phyloP scores from a whole-genome alignment of 2,113 vertebrate species.

The Ammodytes dubius region DNA sequence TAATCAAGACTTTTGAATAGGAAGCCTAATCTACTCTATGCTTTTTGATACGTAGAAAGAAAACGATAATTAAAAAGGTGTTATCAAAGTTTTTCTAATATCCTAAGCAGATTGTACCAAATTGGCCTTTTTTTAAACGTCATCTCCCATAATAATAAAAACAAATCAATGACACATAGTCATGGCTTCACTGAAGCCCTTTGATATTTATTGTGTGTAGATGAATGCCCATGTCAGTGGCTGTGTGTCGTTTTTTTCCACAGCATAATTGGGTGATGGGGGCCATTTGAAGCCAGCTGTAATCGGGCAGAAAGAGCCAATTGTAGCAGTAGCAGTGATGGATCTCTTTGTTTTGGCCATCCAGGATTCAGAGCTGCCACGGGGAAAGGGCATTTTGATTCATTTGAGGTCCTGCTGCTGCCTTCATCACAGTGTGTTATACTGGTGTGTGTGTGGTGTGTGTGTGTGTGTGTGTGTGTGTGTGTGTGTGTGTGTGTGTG shows the following conservation, averaged over 20 bases:
- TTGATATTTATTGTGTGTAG: conserved; percentile 44
- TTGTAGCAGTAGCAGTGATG: conserved; percentile 66
- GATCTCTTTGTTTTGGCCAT: conserved; percentile 73
- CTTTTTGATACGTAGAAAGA: neutral
- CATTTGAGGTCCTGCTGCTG: conserved; percentile 48
- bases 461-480: too few species aligned
- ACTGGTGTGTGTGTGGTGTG: neutral
- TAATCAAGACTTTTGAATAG: conserved; percentile 45
- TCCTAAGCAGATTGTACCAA: neutral
- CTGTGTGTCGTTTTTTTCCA: conserved; percentile 49
- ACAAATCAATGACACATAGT: neutral
- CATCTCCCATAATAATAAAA: neutral
- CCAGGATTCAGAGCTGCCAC: conserved; percentile 59
- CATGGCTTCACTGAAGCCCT: neutral
- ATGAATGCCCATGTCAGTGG: conserved; percentile 53
- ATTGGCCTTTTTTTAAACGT: neutral
- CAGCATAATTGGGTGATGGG: conserved; percentile 42
- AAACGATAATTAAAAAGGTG: neutral
- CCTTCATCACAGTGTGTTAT: conserved; percentile 50
- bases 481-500: too few species aligned
- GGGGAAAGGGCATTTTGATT: conserved; percentile 67
- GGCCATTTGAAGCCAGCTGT: conserved; percentile 58
- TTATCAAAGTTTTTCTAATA: conserved; percentile 33
- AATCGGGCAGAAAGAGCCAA: conserved; percentile 71
- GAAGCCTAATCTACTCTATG: neutral